Conservation (phyloP, 1,140 invertebrate species). For the Bombus vancouverensis region DNA sequence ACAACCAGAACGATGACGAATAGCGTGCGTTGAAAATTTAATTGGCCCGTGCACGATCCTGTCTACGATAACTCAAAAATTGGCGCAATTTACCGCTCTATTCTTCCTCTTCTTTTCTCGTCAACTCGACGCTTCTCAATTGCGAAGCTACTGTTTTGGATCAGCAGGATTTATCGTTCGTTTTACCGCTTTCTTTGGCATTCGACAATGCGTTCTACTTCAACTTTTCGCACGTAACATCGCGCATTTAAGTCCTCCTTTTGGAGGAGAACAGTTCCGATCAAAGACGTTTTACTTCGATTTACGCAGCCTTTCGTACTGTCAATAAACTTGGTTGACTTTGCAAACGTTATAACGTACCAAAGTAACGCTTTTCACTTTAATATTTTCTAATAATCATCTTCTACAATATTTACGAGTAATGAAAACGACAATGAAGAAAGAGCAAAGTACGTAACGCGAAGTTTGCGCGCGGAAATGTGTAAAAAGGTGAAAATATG, state of each 20-base stretch:
- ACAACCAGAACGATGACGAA: slow-evolving; percentile 46
- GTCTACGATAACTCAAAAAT: slow-evolving; percentile 38
- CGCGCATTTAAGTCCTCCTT: too few species aligned
- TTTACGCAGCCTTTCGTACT: background rate
- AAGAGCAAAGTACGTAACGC: too few species aligned
- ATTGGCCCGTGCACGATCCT: slow-evolving; percentile 29
- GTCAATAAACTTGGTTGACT: background rate
- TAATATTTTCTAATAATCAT: too few species aligned
- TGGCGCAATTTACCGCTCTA: slow-evolving; percentile 7
- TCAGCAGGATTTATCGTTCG: background rate
- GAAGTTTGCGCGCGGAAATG: too few species aligned
- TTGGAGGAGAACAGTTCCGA: background rate
- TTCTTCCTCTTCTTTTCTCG: background rate
- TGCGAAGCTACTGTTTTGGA: background rate
- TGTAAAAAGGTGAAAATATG: too few species aligned
- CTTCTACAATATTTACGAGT: background rate
- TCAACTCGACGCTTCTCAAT: slow-evolving; percentile 22
- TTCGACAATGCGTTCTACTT: background rate
- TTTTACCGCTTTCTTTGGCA: background rate
- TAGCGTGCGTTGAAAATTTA: slow-evolving; percentile 45
- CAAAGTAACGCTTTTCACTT: background rate
- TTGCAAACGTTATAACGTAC: background rate
- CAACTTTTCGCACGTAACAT: background rate
- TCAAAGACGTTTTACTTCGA: background rate
- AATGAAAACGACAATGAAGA: background rate